Percentiles rank a stretch among this genome's conserved stretches.
Conservation (phyloP, 2,797 vertebrate genomes). For the Heterohyrax brucei region DNA sequence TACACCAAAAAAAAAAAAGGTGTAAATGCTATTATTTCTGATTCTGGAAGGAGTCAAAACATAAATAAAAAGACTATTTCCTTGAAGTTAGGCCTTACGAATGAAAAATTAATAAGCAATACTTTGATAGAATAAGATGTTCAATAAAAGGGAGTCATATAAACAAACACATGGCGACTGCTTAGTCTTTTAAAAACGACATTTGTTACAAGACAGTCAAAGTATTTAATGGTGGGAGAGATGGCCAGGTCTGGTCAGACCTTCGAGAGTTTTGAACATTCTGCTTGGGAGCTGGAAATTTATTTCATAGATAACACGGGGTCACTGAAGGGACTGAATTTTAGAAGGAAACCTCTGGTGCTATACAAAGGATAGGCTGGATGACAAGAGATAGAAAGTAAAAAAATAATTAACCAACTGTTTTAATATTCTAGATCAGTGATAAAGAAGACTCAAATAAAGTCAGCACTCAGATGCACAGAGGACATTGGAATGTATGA, state of each 20-base stretch:
- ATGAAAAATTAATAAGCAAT: conserved; percentile 21
- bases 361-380: background rate
- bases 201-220: background rate
- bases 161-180: background rate
- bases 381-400: background rate
- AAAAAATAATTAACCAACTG: background rate
- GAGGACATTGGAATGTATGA: background rate
- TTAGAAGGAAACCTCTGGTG: background rate
- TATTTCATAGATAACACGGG: background rate
- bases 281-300: background rate
- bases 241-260: background rate
- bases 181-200: background rate
- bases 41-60: conserved; percentile 36
- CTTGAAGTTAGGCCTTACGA: conserved; percentile 58
- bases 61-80: background rate
- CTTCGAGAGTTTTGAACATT: background rate
- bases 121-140: conserved; percentile 35
- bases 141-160: background rate
- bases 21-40: background rate
- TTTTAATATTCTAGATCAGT: background rate
- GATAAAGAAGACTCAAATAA: background rate
- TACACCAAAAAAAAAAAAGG: background rate
- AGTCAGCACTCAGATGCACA: background rate
- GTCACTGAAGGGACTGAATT: background rate
- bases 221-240: background rate